Conservation (phyloP, 2,888 invertebrate genomes). For the Amblyjoppa fuscipennis region DNA sequence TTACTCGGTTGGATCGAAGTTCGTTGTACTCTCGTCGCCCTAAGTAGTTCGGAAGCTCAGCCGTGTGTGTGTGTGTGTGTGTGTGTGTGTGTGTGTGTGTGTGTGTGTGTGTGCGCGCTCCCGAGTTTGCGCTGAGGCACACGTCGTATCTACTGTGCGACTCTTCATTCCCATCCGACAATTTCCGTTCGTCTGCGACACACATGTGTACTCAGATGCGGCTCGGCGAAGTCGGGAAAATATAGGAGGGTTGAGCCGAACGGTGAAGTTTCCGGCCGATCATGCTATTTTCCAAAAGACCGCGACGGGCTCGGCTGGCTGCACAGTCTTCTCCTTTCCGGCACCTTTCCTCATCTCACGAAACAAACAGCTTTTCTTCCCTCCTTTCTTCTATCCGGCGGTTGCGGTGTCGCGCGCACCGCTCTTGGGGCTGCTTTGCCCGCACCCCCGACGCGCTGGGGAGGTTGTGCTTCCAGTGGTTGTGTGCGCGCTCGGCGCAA, state of each 20-base stretch:
- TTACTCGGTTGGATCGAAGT: slow-evolving; percentile 31
- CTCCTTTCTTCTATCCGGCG: slow-evolving; percentile 60
- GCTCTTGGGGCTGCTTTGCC: slow-evolving; percentile 48
- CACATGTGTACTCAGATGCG: slow-evolving; percentile 22
- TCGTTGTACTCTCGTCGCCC: slow-evolving; percentile 28
- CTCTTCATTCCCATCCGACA: slow-evolving; percentile 39
- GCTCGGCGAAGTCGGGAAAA: slow-evolving; percentile 26
- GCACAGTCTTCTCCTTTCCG: slow-evolving; percentile 31
- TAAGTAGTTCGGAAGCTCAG: slow-evolving; percentile 28
- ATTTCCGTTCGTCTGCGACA: slow-evolving; percentile 24
- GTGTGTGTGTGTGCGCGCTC: not conserved
- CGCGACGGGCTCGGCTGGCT: slow-evolving; percentile 39
- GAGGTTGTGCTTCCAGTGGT: slow-evolving; percentile 19
- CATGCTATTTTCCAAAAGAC: slow-evolving; percentile 55
- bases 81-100: not conserved
- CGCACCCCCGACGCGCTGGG: slow-evolving; percentile 25
- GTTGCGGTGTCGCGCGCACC: slow-evolving; percentile 42
- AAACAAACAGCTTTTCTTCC: slow-evolving; percentile 67
- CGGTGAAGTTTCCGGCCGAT: slow-evolving; percentile 44
- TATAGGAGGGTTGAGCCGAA: slow-evolving; percentile 14
- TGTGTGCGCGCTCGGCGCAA: slow-evolving; percentile 39
- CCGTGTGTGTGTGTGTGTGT: not conserved
- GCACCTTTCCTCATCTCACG: slow-evolving; percentile 36
- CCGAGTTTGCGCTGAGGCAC: not conserved
- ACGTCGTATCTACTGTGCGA: not conserved